phyloP scores from a whole-genome alignment of 2,113 vertebrate species.

The Neotoma lepida region DNA sequence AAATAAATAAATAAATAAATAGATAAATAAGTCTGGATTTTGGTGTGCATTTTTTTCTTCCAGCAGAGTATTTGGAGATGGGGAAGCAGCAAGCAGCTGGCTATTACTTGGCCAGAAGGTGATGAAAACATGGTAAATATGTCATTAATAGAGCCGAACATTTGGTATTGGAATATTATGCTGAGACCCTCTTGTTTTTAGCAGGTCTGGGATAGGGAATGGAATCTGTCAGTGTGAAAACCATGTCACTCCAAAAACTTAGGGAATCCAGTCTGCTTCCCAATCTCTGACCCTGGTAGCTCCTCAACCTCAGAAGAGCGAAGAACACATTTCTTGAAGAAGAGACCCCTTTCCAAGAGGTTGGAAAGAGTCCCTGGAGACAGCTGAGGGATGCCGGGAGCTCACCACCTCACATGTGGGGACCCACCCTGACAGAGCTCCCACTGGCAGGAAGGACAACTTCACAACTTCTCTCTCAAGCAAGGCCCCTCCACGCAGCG shows the following conservation, averaged over 20 bases:
- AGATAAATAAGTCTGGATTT: background rate
- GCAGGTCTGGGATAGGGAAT: slow-evolving; percentile 66
- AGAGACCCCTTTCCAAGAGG: background rate
- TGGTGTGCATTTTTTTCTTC: background rate
- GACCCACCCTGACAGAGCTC: accelerated
- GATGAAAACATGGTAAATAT: slow-evolving; percentile 78
- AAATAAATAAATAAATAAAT: too few species aligned
- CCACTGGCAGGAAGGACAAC: slow-evolving; percentile 45
- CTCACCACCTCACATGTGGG: background rate
- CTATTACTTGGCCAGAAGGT: slow-evolving; percentile 78
- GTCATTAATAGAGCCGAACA: slow-evolving; percentile 73
- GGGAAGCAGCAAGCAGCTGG: background rate
- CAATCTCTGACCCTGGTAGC: background rate
- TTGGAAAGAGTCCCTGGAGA: background rate
- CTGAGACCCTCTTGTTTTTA: slow-evolving; percentile 72
- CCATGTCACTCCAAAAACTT: slow-evolving; percentile 55
- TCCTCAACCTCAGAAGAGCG: slow-evolving; percentile 17
- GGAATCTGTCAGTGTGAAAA: slow-evolving; percentile 57
- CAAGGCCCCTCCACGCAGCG: slow-evolving; percentile 46
- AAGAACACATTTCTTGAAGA: background rate
- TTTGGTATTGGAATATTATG: slow-evolving; percentile 77
- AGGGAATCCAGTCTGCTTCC: background rate
- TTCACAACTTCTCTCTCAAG: slow-evolving; percentile 29
- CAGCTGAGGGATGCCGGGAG: background rate
- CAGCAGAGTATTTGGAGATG: slow-evolving; percentile 62